Evolutionary conservation across 2,797 vertebrate genomes (phyloP), one percentile per base, ranked within the genome.

Genomic region (Pseudochirops corinnae): DNA sequence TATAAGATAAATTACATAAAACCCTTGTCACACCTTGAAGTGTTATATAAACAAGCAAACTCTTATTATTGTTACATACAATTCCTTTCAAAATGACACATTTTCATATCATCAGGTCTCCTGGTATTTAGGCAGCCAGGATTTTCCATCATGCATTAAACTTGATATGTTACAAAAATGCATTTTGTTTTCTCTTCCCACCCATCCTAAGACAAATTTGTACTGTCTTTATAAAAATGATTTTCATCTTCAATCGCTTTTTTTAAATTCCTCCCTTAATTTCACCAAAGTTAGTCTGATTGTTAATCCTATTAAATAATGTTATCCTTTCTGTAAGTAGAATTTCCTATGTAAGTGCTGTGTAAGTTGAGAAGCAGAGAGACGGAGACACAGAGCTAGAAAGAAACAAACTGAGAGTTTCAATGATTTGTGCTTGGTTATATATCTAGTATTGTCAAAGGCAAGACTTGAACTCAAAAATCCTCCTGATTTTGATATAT

Each of bases 181-280:
- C 28, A 0, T 0, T 39, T 29, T 56, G 0, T 33, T 16, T 56
- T 56, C 24, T 29, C 57, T 92, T n/a, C 92, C 18, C 7, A 39
- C 55, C 90, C 52, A 0, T 10, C 0, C 0, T 1, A 3, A 0
- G 13, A 31, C 91, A 90, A 94, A 58, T 55, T 31, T 10, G 18
- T 58, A 39, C 18, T 28, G 2, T 46, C 92, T 93, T 87, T 93
- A 93, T 95, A 56, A 93, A 53, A 94, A 92, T 52, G n/a, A 67
- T 62, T 56, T 90, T 60, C 92, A n/a, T 58, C 60, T 56, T 50
- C 46, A 90, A 60, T 46, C 55, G 2, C 3, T 50, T 50, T n/a
- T 57, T 93, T 90, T 53, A 94, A 92, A 93, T 90, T n/a, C 2
- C n/a, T 82, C 55, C 92, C 46, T 46, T 91, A 94, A 28, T 82